Base-by-base conservation (phyloP, 2,113 vertebrate genomes). In the Helogale parvula region DNA sequence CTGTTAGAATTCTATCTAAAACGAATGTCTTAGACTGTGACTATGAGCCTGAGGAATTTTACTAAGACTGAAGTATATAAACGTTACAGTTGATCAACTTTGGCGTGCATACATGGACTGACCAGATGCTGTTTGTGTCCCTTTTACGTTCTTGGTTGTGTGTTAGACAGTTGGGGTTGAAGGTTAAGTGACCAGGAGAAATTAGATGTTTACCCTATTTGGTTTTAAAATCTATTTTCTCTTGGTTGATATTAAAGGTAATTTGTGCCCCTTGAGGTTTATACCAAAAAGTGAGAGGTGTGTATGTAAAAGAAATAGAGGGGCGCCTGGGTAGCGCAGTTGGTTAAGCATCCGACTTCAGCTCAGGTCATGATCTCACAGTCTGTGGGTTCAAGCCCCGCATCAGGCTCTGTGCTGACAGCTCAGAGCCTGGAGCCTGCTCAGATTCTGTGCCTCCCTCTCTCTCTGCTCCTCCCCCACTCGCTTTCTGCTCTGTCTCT, bases 181-280 rank as follows among this genome's bases (percentile, higher is more conserved):
- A 68, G 33, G 19, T 71, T 41, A 27, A 38, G 5, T 84, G 54
- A 90, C 8, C 0, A 45, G 68, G 57, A 82, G 66, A 72, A 88
- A 45, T 90, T 83, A 94, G 63, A 65, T 79, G 23, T 23, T 23
- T 88, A 77, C 33, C 85, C 6, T 92, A 2, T 83, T 77, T 80
- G 60, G 27, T 71, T 92, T 89, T 92, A 38, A 90, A 85, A 88
- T 88, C 23, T 80, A 13, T 91, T 91, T 93, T 54, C 52, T 90
- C 5, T 69, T 88, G 29, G 19, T 93, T 72, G 33, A 9, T 57
- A 66, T 41, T 47, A 84, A 96, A 76, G 38, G 33, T 89, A 50
- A 50, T 72, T 72, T 90, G 19, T 93, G 21, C 80, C 63, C 38
- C 79, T n/a, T 83, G 74, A 89, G 66, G 17, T 96, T 92, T 86